A percentile compares a stretch with the other conserved stretches of the same genome.
phyloP scores from a whole-genome alignment of 2,797 vertebrate genomes.

The Sphenopsis melanotis region DNA sequence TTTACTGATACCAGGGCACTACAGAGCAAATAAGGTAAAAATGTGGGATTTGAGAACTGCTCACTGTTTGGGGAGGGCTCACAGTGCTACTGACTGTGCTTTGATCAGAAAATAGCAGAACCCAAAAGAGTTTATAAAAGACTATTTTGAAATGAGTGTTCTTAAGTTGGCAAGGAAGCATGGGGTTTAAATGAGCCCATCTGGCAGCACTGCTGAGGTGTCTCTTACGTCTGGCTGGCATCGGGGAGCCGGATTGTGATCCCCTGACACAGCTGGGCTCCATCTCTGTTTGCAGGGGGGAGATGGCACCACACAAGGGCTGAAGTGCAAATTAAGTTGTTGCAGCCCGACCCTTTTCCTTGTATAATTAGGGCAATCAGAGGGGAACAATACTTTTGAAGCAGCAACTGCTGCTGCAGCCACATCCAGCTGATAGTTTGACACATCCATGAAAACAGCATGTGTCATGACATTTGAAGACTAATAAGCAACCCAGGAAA shows the following conservation, averaged over 20 bases:
- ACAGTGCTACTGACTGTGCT: background rate
- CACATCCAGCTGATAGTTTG: background rate
- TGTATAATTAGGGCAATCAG: background rate
- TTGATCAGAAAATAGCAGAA: background rate
- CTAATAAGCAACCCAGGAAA: background rate
- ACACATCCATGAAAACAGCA: background rate
- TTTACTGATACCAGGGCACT: background rate
- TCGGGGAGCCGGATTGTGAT: rapidly evolving
- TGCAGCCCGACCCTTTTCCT: background rate
- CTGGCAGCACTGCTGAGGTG: background rate
- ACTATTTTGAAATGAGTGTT: background rate
- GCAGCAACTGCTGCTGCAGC: background rate
- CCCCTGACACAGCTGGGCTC: background rate
- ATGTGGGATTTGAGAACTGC: background rate
- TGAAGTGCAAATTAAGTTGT: background rate
- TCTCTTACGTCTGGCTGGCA: background rate
- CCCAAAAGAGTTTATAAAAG: background rate
- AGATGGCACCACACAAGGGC: background rate
- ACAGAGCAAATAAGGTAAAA: background rate
- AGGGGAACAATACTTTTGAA: background rate
- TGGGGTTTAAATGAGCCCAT: background rate
- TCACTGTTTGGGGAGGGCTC: background rate
- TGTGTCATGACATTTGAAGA: background rate
- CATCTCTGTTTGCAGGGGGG: background rate
- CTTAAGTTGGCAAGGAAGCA: background rate